Percentiles rank a stretch among this genome's conserved stretches.
These are phyloP conservation scores for Wasmannia auropunctata DNA, from an alignment of 1,140 invertebrate genomes.

Conservation along the genomic window DNA sequence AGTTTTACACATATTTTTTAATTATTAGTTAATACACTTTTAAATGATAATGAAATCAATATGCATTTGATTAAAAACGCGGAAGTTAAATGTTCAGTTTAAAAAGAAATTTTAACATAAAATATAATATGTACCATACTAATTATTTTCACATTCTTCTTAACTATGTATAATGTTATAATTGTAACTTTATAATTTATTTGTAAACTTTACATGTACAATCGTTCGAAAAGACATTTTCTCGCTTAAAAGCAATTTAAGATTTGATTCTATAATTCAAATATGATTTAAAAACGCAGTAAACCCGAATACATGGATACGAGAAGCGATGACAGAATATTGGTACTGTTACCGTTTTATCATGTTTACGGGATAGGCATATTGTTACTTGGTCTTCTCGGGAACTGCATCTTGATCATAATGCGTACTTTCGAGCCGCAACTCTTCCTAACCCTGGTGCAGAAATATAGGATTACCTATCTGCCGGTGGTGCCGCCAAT, in stretches of 20 bases:
- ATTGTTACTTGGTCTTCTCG: slow-evolving; percentile 82
- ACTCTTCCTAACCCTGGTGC: slow-evolving; percentile 88
- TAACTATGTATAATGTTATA: background rate
- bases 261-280: background rate
- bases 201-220: background rate
- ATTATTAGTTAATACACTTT: background rate
- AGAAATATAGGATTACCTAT: slow-evolving; percentile 87
- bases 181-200: background rate
- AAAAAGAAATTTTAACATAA: background rate
- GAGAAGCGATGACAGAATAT: slow-evolving; percentile 47
- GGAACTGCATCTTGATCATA: slow-evolving; percentile 87
- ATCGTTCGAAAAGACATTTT: background rate
- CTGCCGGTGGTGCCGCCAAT: slow-evolving; percentile 88
- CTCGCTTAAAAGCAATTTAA: background rate
- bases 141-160: background rate
- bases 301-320: background rate
- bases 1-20: slow-evolving; percentile 70
- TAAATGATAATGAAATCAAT: background rate
- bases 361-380: slow-evolving; percentile 88
- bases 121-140: background rate
- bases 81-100: background rate
- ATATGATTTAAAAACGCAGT: slow-evolving; percentile 25
- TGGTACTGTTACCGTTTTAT: slow-evolving; percentile 88
- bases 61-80: background rate
- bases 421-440: slow-evolving; percentile 89